Evolutionary conservation across 2,113 vertebrate species (phyloP).

Genomic region (Accipiter cooperii): DNA sequence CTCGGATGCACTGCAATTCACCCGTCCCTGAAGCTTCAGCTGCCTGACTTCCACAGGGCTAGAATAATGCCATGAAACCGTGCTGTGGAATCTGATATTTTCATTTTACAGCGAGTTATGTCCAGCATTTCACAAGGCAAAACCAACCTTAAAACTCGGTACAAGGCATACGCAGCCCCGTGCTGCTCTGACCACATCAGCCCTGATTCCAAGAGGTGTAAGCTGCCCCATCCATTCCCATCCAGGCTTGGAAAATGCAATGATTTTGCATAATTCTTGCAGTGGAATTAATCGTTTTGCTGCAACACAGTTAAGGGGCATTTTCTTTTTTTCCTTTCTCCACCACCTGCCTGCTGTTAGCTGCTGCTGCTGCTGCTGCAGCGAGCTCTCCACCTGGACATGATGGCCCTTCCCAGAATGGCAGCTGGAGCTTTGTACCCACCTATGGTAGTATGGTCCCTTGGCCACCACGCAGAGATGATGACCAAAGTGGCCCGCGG

Average conservation of each 20-base stretch:
- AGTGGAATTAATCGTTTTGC: not conserved
- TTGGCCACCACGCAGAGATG: accelerated
- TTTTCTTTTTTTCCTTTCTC: not conserved
- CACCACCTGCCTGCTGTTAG: not conserved
- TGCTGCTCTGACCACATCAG: not conserved
- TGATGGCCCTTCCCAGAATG: not conserved
- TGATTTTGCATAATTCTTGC: not conserved
- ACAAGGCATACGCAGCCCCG: not conserved
- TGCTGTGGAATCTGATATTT: not conserved
- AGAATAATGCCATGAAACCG: accelerated
- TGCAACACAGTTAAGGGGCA: not conserved
- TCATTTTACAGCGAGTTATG: not conserved
- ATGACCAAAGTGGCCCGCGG: not conserved
- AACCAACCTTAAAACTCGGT: not conserved
- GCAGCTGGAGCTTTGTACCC: not conserved
- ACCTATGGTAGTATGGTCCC: accelerated
- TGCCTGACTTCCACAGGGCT: not conserved
- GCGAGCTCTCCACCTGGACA: accelerated
- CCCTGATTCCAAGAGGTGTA: not conserved
- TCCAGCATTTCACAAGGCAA: not conserved
- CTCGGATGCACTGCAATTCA: accelerated
- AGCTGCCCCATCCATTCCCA: not conserved
- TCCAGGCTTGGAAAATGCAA: accelerated
- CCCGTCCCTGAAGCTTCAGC: not conserved
- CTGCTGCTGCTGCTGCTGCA: not conserved